A percentile compares a stretch with the other conserved stretches of the same genome.
phyloP scores from a whole-genome alignment of 2,113 vertebrate species.

The Zootoca vivipara region DNA sequence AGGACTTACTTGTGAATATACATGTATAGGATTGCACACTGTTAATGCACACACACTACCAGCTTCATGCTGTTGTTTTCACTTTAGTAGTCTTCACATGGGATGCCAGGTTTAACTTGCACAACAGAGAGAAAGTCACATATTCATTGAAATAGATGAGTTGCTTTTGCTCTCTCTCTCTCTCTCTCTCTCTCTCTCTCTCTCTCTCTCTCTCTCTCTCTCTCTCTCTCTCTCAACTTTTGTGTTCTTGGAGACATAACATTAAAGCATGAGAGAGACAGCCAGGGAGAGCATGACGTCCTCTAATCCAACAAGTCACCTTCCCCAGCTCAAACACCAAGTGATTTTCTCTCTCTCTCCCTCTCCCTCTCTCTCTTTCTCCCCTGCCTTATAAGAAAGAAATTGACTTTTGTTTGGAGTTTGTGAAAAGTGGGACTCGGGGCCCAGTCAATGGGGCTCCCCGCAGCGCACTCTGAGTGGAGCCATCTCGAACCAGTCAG shows the following conservation, averaged over 20 bases:
- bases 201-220: constrained; percentile 50
- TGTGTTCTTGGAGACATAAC: constrained; percentile 66
- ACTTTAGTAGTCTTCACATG: background rate
- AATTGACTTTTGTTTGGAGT: constrained; percentile 99
- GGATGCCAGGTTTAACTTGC: background rate
- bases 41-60: background rate
- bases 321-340: constrained; percentile 89
- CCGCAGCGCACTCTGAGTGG: constrained; percentile 96
- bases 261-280: constrained; percentile 73
- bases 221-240: constrained; percentile 37
- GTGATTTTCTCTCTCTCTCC: constrained; percentile 76
- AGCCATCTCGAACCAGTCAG: constrained; percentile 99
- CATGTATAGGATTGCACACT: background rate
- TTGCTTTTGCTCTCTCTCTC: constrained; percentile 51
- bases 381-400: constrained; percentile 90
- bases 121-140: background rate
- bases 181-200: constrained; percentile 30
- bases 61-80: background rate
- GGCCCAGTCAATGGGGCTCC: constrained; percentile 98
- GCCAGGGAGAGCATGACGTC: constrained; percentile 71
- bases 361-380: constrained; percentile 69
- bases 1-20: background rate
- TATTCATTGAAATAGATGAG: accelerated
- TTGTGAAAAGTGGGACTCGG: constrained; percentile 99
- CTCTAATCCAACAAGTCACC: constrained; percentile 89